Evolutionary conservation across 2,113 vertebrate genomes (phyloP).

Genomic region (Corythaeola cristata): DNA sequence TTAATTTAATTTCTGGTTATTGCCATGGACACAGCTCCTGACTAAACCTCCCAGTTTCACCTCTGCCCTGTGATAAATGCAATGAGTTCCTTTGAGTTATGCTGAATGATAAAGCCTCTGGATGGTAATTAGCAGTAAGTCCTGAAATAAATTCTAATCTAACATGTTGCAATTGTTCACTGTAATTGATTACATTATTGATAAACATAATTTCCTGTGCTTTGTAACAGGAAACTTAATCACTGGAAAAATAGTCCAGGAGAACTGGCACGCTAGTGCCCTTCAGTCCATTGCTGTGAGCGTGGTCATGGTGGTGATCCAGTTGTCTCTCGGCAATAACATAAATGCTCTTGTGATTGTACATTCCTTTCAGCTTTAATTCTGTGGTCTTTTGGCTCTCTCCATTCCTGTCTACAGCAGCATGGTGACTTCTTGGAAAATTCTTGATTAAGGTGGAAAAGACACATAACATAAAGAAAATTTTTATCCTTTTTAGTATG

Average conservation of each 20-base stretch:
- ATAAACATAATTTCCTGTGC: constrained; percentile 39
- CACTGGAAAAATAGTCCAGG: background rate
- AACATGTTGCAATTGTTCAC: background rate
- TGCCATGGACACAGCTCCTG: background rate
- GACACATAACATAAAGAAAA: background rate
- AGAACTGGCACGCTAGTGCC: background rate
- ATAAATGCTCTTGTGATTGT: background rate
- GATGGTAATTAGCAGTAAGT: background rate
- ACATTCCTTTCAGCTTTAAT: background rate
- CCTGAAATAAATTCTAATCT: constrained; percentile 20
- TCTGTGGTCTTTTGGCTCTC: background rate
- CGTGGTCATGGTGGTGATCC: fast-evolving
- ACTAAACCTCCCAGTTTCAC: background rate
- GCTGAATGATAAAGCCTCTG: background rate
- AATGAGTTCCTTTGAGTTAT: background rate
- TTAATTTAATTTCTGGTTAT: constrained; percentile 1
- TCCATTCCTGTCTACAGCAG: background rate
- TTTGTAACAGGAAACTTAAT: constrained; percentile 28
- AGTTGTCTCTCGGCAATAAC: background rate
- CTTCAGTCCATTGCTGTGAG: background rate
- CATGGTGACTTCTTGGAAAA: background rate
- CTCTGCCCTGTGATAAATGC: background rate
- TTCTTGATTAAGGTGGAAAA: background rate
- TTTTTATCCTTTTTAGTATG: background rate
- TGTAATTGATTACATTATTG: constrained; percentile 30